Evolutionary conservation across 2,113 vertebrate species (phyloP), one percentile per base, ranked within the genome.

Genomic region (Labeo catla): DNA sequence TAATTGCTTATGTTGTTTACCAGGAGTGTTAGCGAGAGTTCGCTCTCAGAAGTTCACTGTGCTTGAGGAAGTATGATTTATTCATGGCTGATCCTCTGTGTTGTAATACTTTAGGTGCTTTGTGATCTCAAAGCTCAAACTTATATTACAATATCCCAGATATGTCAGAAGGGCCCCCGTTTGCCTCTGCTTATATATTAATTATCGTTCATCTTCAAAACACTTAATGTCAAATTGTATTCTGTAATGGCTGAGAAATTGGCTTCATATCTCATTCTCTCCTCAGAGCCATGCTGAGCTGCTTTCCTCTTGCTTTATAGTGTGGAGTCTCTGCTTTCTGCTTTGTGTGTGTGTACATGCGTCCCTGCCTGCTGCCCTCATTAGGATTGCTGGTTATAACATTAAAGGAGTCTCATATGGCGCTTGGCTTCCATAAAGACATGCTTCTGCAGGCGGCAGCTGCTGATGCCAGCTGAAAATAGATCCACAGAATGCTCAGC

Each of bases 381-480:
- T 86, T 88, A 89, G 76, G 43, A 43, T 82, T 65, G 57, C 83
- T 95, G 94, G 95, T 94, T 94, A 94, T 95, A 95, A 94, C 92
- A 89, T 93, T 93, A 93, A 94, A 95, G 95, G 95, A 95, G 95
- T 96, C 95, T 94, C 95, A 95, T 95, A 95, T 95, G 94, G 95
- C 93, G 93, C 91, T 94, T 94, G 92, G 93, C 94, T 93, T 92
- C 93, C 92, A 94, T 94, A 93, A 95, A 95, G 95, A 95, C 94
- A 91, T 89, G 93, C 95, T 96, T 95, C 95, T 95, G 93, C 94
- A 94, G 95, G 93, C 95, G 94, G 96, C 95, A 95, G 95, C 96
- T 97, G 96, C 96, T 97, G 96, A 97, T 94, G 95, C 94, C 94
- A 94, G 95, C 97, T 97, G 95, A 96, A 97, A 97, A 97, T 96